phyloP scores from a whole-genome alignment of 2,888 invertebrate species.

The Norana najaformis region DNA sequence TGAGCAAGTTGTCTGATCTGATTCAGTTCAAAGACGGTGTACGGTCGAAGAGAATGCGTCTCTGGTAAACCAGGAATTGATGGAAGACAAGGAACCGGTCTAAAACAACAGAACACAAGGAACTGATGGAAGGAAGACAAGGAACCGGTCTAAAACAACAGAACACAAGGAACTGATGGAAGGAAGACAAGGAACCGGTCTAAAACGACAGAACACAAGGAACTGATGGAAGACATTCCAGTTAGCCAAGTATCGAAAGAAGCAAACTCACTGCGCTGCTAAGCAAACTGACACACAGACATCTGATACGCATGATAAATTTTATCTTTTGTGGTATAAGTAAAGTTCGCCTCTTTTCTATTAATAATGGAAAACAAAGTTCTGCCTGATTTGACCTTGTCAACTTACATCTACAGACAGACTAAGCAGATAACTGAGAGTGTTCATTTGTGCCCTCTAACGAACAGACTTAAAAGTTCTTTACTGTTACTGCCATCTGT shows the following conservation, averaged over 20 bases:
- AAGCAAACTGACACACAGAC: no score
- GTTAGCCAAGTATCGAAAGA: not conserved
- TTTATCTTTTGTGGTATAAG: no score
- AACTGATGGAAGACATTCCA: conserved; percentile 43
- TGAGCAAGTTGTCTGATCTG: conserved; percentile 55
- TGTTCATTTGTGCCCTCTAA: no score
- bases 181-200: conserved; percentile 54
- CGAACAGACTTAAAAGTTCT: no score
- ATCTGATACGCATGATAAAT: no score
- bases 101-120: conserved; percentile 39
- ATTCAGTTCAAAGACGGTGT: conserved; percentile 61
- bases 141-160: conserved; percentile 47
- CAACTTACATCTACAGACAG: no score
- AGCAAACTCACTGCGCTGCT: no score
- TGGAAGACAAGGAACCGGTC: conserved; percentile 55
- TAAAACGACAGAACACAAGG: not conserved
- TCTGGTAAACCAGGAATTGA: conserved; percentile 50
- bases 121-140: conserved; percentile 51
- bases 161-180: conserved; percentile 37
- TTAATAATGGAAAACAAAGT: no score
- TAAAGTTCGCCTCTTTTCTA: no score
- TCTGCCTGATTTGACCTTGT: no score
- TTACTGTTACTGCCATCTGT: no score
- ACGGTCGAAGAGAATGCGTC: conserved; percentile 57
- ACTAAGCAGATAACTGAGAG: no score